Conservation (phyloP, 2,797 vertebrate species). For the Microtus agrestis region DNA sequence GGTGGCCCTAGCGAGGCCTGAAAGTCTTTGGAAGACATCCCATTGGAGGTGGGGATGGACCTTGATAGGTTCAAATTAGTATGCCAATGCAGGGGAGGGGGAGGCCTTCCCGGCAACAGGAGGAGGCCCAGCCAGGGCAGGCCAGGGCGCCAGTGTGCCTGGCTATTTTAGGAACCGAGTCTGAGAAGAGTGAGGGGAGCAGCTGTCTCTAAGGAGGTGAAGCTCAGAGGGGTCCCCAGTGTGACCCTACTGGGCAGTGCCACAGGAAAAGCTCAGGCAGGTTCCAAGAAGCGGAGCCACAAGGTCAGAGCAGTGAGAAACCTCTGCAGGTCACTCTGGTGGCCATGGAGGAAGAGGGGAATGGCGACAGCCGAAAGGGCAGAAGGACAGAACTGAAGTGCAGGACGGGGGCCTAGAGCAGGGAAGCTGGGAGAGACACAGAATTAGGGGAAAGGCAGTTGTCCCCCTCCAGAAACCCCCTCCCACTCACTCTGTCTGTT, state of each 20-base stretch:
- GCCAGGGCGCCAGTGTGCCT: background rate
- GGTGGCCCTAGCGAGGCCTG: background rate
- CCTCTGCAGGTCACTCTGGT: accelerated
- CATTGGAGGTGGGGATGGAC: conserved; percentile 45
- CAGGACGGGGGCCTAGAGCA: too few relatives aligned
- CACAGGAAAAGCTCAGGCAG: background rate
- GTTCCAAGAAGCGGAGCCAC: background rate
- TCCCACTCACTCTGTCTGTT: background rate
- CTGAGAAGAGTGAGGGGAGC: conserved; percentile 68
- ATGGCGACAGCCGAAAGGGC: accelerated
- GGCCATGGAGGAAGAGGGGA: background rate
- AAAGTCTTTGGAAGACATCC: conserved; percentile 51
- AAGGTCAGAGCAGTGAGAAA: background rate
- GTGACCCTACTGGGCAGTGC: background rate
- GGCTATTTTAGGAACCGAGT: conserved; percentile 72
- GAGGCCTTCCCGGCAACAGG: conserved; percentile 49
- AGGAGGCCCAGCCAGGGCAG: conserved; percentile 4
- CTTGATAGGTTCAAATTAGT: conserved; percentile 44
- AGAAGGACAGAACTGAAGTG: accelerated
- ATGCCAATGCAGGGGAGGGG: conserved; percentile 56
- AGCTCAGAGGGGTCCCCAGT: conserved; percentile 50
- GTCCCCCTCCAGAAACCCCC: accelerated
- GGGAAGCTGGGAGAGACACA: too few relatives aligned
- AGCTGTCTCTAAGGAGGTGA: conserved; percentile 53
- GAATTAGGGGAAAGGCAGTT: background rate